These are phyloP conservation scores for Clarias gariepinus DNA, from an alignment of 2,113 vertebrate species.

Conservation along the genomic window DNA sequence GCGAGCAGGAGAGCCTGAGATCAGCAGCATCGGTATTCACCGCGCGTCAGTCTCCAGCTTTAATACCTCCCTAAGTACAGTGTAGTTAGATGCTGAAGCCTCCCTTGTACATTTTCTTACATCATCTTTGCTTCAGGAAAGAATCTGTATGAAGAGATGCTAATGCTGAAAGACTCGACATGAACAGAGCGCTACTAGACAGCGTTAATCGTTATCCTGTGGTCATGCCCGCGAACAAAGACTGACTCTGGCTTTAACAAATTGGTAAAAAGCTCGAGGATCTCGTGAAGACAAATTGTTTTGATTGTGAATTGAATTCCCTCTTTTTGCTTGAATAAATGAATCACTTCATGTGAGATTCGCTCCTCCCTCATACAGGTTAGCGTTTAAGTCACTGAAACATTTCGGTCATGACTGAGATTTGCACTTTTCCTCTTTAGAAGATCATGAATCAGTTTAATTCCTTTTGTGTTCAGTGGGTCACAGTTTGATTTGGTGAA, in stretches of 20 bases:
- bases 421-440: not conserved
- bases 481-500: not conserved
- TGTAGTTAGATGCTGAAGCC: slow-evolving; percentile 62
- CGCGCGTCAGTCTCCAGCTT: slow-evolving; percentile 62
- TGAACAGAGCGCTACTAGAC: not conserved
- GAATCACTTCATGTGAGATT: not conserved
- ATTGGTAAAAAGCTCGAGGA: too few relatives aligned
- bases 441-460: not conserved
- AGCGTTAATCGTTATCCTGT: not conserved
- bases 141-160: slow-evolving; percentile 51
- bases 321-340: not conserved
- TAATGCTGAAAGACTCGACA: slow-evolving; percentile 4
- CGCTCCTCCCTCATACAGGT: not conserved
- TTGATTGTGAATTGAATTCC: not conserved
- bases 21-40: slow-evolving; percentile 68
- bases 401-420: not conserved
- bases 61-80: slow-evolving; percentile 67
- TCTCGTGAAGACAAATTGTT: not conserved
- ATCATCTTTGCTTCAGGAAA: slow-evolving; percentile 54
- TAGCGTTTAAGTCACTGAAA: not conserved
- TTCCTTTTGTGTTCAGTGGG: not conserved
- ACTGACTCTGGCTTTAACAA: not conserved
- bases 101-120: slow-evolving; percentile 59
- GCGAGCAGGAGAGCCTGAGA: slow-evolving; percentile 65
- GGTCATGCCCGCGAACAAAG: not conserved